phyloP scores from a whole-genome alignment of 2,888 invertebrate genomes.

The Masnerella sp. region DNA sequence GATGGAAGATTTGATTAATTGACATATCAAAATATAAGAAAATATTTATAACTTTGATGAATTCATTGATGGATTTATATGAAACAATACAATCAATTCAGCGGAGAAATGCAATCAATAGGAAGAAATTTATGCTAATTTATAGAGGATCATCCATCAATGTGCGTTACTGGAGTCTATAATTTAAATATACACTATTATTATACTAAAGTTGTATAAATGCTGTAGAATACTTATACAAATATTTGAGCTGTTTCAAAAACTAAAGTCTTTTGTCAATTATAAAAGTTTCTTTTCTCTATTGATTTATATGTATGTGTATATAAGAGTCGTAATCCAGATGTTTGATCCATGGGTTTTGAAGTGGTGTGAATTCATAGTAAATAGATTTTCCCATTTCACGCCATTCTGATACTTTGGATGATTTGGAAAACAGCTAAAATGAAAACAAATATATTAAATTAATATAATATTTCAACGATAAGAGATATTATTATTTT shows the following conservation, averaged over 20 bases:
- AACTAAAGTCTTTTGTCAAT: conserved; percentile 60
- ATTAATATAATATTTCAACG: too few relatives aligned
- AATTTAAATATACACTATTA: conserved; percentile 60
- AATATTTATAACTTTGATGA: too few relatives aligned
- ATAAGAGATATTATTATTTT: too few relatives aligned
- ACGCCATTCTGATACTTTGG: conserved; percentile 94
- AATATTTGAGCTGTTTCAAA: conserved; percentile 69
- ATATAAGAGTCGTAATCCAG: not conserved
- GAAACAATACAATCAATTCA: too few relatives aligned
- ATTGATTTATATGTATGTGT: conserved; percentile 5
- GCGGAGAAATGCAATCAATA: too few relatives aligned
- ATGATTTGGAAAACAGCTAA: conserved; percentile 98
- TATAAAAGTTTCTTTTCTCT: conserved; percentile 36
- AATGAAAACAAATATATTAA: too few relatives aligned
- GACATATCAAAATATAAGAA: conserved; percentile 13
- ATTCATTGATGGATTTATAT: too few relatives aligned
- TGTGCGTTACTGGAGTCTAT: conserved; percentile 62
- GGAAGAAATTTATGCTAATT: too few relatives aligned
- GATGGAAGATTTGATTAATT: conserved; percentile 72
- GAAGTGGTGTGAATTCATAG: too few relatives aligned
- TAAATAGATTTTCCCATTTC: too few relatives aligned
- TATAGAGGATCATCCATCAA: conserved; percentile 68
- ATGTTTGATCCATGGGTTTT: conserved; percentile 24
- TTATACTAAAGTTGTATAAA: conserved; percentile 71
- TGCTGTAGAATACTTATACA: conserved; percentile 70